phyloP scores from a whole-genome alignment of 2,113 vertebrate genomes.

The Alligator sinensis region DNA sequence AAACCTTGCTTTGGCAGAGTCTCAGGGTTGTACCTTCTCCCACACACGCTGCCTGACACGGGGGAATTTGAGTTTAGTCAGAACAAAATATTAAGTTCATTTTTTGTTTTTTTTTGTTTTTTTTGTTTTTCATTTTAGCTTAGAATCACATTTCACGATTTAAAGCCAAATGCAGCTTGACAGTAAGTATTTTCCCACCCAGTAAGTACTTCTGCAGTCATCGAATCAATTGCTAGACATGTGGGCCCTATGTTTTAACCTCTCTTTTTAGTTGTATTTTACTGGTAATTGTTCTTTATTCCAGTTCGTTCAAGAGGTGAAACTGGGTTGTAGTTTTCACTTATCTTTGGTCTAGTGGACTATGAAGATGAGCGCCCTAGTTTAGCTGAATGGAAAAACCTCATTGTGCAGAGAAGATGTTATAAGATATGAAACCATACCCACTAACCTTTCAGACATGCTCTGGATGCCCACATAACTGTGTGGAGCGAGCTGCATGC shows the following conservation, averaged over 20 bases:
- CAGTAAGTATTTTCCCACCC: constrained; percentile 60
- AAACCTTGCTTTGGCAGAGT: constrained; percentile 28
- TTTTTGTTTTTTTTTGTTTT: constrained; percentile 2
- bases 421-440: not conserved
- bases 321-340: not conserved
- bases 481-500: not conserved
- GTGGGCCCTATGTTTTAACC: constrained; percentile 15
- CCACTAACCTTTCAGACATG: not conserved
- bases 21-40: not conserved
- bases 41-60: not conserved
- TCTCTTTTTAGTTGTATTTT: not conserved
- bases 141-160: constrained; percentile 38
- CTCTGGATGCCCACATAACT: not conserved
- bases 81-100: constrained; percentile 22
- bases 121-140: not conserved
- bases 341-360: not conserved
- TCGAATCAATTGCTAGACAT: constrained; percentile 43
- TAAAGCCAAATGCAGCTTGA: constrained; percentile 55
- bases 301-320: not conserved
- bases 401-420: fast-evolving
- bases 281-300: constrained; percentile 14
- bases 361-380: not conserved
- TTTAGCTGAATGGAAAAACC: not conserved
- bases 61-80: constrained; percentile 68
- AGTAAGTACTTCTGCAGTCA: constrained; percentile 10